Conservation (phyloP, 2,797 vertebrate genomes). For the Myotis myotis region DNA sequence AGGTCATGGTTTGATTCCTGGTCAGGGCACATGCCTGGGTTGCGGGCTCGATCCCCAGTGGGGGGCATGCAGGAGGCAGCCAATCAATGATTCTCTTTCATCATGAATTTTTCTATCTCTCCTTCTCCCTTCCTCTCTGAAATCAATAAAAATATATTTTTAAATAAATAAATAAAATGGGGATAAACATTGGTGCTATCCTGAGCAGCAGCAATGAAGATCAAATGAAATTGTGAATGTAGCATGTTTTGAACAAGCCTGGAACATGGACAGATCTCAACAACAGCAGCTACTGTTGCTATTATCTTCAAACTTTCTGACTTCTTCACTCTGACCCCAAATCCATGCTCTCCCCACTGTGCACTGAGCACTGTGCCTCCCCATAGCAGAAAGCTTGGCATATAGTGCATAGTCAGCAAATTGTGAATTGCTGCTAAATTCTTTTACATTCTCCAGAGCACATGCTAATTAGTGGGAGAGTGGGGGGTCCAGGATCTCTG, state of each 20-base stretch:
- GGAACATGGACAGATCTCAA: rapidly evolving
- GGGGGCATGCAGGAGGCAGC: too few species aligned
- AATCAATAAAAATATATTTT: too few species aligned
- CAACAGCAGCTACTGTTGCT: background rate
- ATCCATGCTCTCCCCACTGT: background rate
- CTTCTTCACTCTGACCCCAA: background rate
- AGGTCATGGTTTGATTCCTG: too few species aligned
- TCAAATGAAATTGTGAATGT: background rate
- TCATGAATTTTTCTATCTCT: too few species aligned
- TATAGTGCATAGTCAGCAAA: background rate
- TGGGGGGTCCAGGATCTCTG: background rate
- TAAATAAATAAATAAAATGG: background rate
- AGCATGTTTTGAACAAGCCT: background rate
- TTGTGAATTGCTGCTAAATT: background rate
- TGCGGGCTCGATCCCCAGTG: too few species aligned
- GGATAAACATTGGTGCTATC: background rate
- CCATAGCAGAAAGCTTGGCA: background rate
- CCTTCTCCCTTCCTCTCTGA: too few species aligned
- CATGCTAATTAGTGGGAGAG: background rate
- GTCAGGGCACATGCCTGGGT: too few species aligned
- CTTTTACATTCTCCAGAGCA: background rate
- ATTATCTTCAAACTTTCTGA: background rate
- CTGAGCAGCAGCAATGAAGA: background rate
- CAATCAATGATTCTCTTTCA: too few species aligned
- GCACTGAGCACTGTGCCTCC: background rate